Base-by-base conservation (phyloP, 2,797 vertebrate species). In the Thaleichthys pacificus region DNA sequence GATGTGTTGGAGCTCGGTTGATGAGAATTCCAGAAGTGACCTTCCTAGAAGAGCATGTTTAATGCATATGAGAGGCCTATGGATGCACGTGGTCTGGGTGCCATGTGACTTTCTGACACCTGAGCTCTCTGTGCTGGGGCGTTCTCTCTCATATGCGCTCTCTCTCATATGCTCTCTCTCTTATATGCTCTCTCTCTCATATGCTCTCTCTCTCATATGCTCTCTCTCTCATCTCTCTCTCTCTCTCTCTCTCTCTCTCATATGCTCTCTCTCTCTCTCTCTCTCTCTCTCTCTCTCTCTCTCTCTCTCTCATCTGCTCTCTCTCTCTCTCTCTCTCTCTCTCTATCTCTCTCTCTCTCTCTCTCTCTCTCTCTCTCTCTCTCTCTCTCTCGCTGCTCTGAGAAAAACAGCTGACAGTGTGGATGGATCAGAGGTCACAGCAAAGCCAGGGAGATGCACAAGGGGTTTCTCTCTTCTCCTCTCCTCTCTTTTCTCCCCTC, bases 381-480 rank as follows among this genome's bases (percentile, higher is more conserved):
- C 8, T 12, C 11, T 12, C 38, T 42, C 38, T 42, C 38, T 42
- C 11, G 76, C 80, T 76, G 42, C 61, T 76, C 86, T 86, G 81
- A 85, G 71, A 85, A 75, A 72, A 83, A 74, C 7, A 69, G 79
- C 85, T 76, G 75, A 78, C 78, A 75, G 84, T 82, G 77, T 84
- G 77, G 84, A 87, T 85, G 9, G 38, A 11, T 42, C 38, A 42
- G 38, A 42, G 38, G 38, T 42, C 9, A 42, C 8, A 42, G 8
- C 38, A 9, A 12, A 42, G 9, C 38, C 82, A 85, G 85, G 32
- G 32, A 9, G 32, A 32, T 32, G 11, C 11, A 12, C 38, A 82
- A 85, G 85, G 83, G 84, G 79, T 85, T 86, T 79, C 75, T 35
- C 83, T 76, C 87, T 91, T 92, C 91, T 91, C 84, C 85, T 77